These are phyloP conservation scores for Coregonus suidteri DNA, from an alignment of 2,797 vertebrate species.

Conservation along the genomic window DNA sequence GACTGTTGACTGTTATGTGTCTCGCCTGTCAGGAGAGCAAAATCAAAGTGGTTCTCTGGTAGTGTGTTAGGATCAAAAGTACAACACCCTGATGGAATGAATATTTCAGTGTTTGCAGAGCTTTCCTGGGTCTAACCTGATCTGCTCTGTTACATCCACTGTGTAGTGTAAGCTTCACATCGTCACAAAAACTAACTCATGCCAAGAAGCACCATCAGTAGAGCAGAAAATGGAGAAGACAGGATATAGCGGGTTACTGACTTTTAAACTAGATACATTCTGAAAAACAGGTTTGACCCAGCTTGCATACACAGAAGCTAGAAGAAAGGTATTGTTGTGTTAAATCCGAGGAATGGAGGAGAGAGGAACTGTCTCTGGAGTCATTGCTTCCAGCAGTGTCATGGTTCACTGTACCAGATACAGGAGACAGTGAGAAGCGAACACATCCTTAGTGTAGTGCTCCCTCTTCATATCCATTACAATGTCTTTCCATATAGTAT, in stretches of 20 bases:
- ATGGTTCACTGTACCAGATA: conserved; percentile 52
- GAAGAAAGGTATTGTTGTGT: neutral
- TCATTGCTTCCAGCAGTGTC: conserved; percentile 1
- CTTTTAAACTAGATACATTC: neutral
- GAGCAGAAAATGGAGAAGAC: neutral
- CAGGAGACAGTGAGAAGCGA: conserved; percentile 33
- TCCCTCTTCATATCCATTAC: neutral
- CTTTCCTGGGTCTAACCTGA: neutral
- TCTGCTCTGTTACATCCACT: neutral
- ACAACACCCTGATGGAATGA: neutral
- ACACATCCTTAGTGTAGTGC: conserved; percentile 5
- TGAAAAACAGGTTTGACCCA: neutral
- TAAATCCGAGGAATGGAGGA: neutral
- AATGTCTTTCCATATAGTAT: neutral
- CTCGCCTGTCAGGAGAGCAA: neutral
- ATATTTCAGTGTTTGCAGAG: neutral
- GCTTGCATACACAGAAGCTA: neutral
- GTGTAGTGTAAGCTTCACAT: neutral
- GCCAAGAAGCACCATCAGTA: neutral
- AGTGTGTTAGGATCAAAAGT: neutral
- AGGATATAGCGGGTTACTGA: neutral
- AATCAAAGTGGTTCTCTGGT: neutral
- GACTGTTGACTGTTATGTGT: conserved; percentile 11
- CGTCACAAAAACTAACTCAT: neutral
- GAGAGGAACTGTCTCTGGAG: neutral